These are phyloP conservation scores for Ornithoptera priamus DNA, from an alignment of 2,888 invertebrate genomes.

Conservation along the genomic window DNA sequence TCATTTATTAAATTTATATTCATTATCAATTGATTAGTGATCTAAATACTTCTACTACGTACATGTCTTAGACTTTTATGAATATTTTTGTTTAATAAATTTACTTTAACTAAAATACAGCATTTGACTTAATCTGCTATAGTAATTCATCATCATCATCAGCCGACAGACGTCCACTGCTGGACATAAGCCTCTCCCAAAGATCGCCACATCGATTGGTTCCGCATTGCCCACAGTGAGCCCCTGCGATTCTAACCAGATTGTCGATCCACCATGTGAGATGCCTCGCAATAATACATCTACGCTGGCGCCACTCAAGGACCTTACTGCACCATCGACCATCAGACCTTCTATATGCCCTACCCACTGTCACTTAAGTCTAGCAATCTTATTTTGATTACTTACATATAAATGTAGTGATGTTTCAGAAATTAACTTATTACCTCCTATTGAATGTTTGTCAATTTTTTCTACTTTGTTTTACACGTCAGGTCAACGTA, in stretches of 20 bases:
- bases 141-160: no score
- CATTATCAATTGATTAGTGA: background rate
- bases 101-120: background rate
- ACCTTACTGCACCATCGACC: no score
- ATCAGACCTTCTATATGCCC: no score
- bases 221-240: no score
- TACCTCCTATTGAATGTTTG: conserved; percentile 10
- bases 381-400: background rate
- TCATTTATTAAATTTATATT: background rate
- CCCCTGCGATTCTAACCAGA: background rate
- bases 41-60: background rate
- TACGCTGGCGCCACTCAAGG: no score
- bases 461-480: conserved; percentile 41
- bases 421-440: background rate
- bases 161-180: no score
- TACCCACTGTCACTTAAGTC: no score
- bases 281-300: no score
- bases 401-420: background rate
- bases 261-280: no score
- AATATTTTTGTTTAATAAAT: background rate
- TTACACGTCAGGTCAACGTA: conserved; percentile 49
- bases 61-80: background rate
- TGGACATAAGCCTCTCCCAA: no score
- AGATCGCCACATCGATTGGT: no score
- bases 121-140: background rate